phyloP scores from a whole-genome alignment of 2,888 invertebrate species.

The Catotricha subobsoleta region DNA sequence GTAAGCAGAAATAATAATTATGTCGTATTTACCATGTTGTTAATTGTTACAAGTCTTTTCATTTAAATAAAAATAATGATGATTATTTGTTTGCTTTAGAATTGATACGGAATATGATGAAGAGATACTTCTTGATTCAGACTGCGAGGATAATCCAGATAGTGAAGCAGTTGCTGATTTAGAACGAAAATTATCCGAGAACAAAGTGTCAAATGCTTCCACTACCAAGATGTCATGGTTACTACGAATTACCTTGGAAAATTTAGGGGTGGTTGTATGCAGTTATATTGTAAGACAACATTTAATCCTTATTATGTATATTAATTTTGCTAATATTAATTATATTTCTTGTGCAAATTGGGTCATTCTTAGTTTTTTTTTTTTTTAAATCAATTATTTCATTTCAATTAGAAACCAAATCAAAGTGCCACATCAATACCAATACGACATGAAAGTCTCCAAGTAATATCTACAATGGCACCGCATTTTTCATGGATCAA shows the following conservation, averaged over 20 bases:
- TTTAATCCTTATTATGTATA: too few relatives aligned
- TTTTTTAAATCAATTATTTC: too few relatives aligned
- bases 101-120: constrained; percentile 14
- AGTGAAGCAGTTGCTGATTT: constrained; percentile 23
- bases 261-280: constrained; percentile 22
- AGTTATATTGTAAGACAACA: too few relatives aligned
- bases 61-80: not conserved
- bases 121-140: constrained; percentile 8
- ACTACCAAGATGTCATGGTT: constrained; percentile 33
- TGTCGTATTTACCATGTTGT: not conserved
- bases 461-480: constrained; percentile 46
- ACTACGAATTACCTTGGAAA: constrained; percentile 41
- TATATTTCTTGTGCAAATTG: not conserved
- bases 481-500: constrained; percentile 40
- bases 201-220: constrained; percentile 12
- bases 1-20: constrained; percentile 9
- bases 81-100: constrained; percentile 7
- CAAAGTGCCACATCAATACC: constrained; percentile 46
- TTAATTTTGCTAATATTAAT: too few relatives aligned
- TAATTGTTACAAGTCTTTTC: not conserved
- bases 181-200: constrained; percentile 11
- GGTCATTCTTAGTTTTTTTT: too few relatives aligned
- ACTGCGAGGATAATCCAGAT: constrained; percentile 19
- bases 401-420: constrained; percentile 24
- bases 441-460: constrained; percentile 59